Evolutionary conservation across 2,113 vertebrate species (phyloP).

Genomic region (Eonycteris spelaea): DNA sequence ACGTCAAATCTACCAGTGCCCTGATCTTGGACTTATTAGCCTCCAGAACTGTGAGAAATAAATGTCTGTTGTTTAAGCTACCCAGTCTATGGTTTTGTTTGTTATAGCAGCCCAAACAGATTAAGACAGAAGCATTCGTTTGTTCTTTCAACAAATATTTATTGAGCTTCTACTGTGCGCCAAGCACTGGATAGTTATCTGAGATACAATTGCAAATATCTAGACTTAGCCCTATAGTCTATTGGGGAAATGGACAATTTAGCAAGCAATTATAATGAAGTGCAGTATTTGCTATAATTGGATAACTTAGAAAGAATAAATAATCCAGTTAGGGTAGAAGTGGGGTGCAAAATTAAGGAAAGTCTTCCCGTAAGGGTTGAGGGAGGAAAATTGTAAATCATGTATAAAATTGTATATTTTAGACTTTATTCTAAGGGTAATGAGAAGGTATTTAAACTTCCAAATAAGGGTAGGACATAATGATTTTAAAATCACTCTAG

Average conservation of each 20-base stretch:
- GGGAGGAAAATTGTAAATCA: background rate
- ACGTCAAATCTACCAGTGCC: too few relatives aligned
- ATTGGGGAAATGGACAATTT: background rate
- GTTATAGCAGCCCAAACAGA: background rate
- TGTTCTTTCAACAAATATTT: background rate
- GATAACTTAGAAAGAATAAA: background rate
- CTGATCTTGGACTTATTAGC: too few relatives aligned
- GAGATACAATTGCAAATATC: background rate
- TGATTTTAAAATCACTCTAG: background rate
- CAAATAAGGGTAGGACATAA: background rate
- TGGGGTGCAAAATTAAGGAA: background rate
- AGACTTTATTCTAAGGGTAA: background rate
- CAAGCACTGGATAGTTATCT: background rate
- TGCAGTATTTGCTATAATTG: background rate
- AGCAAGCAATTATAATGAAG: slow-evolving; percentile 8
- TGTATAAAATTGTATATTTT: background rate
- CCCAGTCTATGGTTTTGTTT: too few relatives aligned
- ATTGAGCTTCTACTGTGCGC: background rate
- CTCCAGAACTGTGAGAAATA: too few relatives aligned
- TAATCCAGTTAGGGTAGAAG: background rate
- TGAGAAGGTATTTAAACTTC: background rate
- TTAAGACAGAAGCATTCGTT: background rate
- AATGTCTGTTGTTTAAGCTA: too few relatives aligned
- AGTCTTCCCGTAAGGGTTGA: background rate
- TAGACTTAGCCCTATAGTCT: background rate